phyloP scores from a whole-genome alignment of 1,140 invertebrate genomes.

The Pseudoatta argentina region DNA sequence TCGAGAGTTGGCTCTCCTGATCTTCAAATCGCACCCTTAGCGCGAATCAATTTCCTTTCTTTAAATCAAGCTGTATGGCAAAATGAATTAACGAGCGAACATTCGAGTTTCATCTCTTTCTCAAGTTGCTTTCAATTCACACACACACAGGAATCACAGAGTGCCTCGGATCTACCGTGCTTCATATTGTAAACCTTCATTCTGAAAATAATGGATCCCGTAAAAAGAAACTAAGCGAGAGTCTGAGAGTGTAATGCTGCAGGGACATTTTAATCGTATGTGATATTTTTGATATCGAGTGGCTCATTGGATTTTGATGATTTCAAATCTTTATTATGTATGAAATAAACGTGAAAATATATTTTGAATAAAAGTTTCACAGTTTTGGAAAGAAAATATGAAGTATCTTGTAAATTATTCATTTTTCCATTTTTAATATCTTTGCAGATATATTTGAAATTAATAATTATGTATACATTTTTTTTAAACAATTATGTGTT shows the following conservation, averaged over 20 bases:
- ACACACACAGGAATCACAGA: not conserved
- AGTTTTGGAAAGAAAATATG: not conserved
- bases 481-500: not conserved
- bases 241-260: not conserved
- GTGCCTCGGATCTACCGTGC: not conserved
- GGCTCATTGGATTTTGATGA: not conserved
- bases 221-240: conserved; percentile 3
- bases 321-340: not conserved
- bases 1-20: not conserved
- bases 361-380: not conserved
- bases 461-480: not conserved
- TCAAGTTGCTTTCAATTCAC: not conserved
- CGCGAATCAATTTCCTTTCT: not conserved
- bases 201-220: conserved; percentile 10
- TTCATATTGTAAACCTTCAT: not conserved
- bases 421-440: not conserved
- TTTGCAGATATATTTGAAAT: not conserved
- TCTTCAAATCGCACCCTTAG: not conserved
- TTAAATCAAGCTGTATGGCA: not conserved
- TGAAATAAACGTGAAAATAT: not conserved
- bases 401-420: not conserved
- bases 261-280: not conserved
- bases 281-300: not conserved
- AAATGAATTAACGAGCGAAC: not conserved
- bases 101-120: not conserved